Evolutionary conservation across 2,888 invertebrate species (phyloP), one percentile per base, ranked within the genome.

Genomic region (Aleiodes testaceus): DNA sequence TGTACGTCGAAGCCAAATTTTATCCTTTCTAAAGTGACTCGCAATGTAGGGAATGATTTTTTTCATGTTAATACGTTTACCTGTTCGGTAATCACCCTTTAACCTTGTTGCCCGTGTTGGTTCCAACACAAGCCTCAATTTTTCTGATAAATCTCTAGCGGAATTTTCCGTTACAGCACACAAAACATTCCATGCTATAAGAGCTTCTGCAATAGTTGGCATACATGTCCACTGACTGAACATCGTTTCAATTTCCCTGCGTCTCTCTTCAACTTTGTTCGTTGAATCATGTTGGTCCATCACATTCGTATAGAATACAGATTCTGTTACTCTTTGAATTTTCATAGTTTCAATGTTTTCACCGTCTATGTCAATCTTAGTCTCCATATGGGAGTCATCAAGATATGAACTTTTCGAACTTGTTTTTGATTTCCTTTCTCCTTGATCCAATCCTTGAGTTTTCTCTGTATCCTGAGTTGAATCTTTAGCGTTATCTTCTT

Each of bases 31-130:
- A 89, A 98, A 99, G 87, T 99, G 96, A 74, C 98, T 98, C 16
- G 99, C 99, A 78, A 99, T 97, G 89, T 99, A 99, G 0, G 99
- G 97, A 83, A 99, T 98, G 68, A 99, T 95, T 85, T 95, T 96
- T 55, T 98, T 92, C 99, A 99, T 99, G 88, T 99, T 99, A 66
- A 99, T 94, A 6, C 99, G 92, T 74, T 97, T 94, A 0, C 99
- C 99, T 0, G 97, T 98, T 66, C 98, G 91, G 88, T 96, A 99
- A 88, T 99, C 99, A 18, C 99, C 99, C 88, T 92, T 95, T 42
- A 97, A 89, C 75, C 97, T 91, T 0, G 97, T 95, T 0, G 97
- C 95, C 80, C 96, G 94, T 0, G 98, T 97, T 0, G 99, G 99
- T 86, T 99, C 99, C 47, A 99, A 88, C 53, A 99, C 95, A 0